These are phyloP conservation scores for Thaumatotibia leucotreta DNA, from an alignment of 1,140 invertebrate genomes.

Conservation along the genomic window DNA sequence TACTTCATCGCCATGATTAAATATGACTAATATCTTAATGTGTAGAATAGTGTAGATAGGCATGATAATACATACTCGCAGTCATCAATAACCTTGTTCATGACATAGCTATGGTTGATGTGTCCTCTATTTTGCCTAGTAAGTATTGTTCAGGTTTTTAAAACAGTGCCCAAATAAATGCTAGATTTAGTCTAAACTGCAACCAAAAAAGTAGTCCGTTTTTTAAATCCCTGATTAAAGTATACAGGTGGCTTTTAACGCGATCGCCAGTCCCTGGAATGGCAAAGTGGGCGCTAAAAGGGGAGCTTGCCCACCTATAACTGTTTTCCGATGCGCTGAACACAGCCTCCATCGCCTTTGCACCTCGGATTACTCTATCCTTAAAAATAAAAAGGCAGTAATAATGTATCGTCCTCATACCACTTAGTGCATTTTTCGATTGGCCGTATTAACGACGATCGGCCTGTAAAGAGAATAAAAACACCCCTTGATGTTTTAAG, in stretches of 20 bases:
- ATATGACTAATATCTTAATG: background rate
- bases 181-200: background rate
- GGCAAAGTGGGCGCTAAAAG: slow-evolving; percentile 34
- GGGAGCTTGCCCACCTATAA: slow-evolving; percentile 34
- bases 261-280: slow-evolving; percentile 4
- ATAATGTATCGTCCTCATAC: background rate
- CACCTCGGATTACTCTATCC: slow-evolving; percentile 41
- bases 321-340: slow-evolving; percentile 48
- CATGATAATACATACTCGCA: too few relatives aligned
- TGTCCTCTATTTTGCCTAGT: background rate
- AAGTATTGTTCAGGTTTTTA: too few relatives aligned
- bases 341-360: slow-evolving; percentile 38
- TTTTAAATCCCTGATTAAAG: background rate
- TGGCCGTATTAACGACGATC: slow-evolving; percentile 17
- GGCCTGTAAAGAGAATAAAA: slow-evolving; percentile 27
- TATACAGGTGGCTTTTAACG: background rate
- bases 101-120: too few relatives aligned
- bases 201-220: background rate
- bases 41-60: too few relatives aligned
- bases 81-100: too few relatives aligned
- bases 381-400: background rate
- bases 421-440: background rate
- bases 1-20: background rate
- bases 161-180: too few relatives aligned
- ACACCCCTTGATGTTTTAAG: slow-evolving; percentile 32